Conservation (phyloP, 2,113 vertebrate species). For the Polypterus senegalus region DNA sequence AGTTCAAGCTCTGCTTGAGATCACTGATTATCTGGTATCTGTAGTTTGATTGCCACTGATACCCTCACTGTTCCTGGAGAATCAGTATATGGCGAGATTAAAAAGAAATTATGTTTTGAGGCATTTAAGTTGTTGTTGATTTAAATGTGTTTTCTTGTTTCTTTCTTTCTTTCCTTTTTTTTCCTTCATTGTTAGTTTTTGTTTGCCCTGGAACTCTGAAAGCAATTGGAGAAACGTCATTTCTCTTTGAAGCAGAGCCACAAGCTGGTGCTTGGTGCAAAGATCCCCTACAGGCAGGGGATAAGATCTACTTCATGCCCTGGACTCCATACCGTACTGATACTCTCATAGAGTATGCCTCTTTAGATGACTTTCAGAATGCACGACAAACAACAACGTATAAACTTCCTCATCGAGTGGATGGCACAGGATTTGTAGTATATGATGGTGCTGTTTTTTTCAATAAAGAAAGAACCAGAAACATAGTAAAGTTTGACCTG, state of each 20-base stretch:
- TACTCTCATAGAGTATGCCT: constrained; percentile 90
- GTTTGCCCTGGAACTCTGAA: constrained; percentile 98
- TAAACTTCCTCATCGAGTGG: constrained; percentile 91
- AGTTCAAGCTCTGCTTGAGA: constrained; percentile 29
- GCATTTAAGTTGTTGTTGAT: constrained; percentile 26
- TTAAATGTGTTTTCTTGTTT: constrained; percentile 45
- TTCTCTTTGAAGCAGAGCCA: constrained; percentile 94
- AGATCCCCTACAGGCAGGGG: constrained; percentile 92
- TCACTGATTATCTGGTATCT: constrained; percentile 38
- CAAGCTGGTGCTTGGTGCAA: constrained; percentile 99
- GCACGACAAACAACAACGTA: constrained; percentile 88
- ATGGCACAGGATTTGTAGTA: constrained; percentile 95
- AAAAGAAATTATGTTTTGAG: not conserved
- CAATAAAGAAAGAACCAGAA: constrained; percentile 95
- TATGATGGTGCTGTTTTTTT: constrained; percentile 97
- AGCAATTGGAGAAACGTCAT: constrained; percentile 90
- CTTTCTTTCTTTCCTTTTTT: constrained; percentile 64
- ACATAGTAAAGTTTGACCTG: constrained; percentile 97
- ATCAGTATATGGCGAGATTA: constrained; percentile 35
- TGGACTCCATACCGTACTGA: constrained; percentile 97
- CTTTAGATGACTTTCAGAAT: constrained; percentile 86
- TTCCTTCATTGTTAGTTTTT: constrained; percentile 89
- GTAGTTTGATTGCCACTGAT: constrained; percentile 40
- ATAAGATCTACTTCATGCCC: constrained; percentile 99
- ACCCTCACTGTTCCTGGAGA: constrained; percentile 41